Base-by-base conservation (phyloP, 2,888 invertebrate genomes). In the Zaprionus obscuricornis region DNA sequence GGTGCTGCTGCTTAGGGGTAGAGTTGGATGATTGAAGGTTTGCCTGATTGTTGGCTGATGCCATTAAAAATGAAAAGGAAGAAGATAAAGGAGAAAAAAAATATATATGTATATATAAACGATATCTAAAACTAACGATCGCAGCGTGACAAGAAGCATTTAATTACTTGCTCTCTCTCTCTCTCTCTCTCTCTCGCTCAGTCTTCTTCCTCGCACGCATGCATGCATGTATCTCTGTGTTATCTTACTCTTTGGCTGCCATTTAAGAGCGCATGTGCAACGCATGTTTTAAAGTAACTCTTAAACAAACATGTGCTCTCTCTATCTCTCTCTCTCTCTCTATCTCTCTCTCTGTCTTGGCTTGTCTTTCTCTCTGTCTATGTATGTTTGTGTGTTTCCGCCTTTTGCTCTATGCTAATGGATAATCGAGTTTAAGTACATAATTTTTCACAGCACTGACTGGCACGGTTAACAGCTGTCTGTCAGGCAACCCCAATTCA, bases 121-220 rank as follows among this genome's bases (percentile, higher is more conserved):
- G 3, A n/a, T 24, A 52, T 24, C 26, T 43, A 40, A n/a, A n/a
- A n/a, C n/a, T 66, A 65, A 67, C 46, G 83, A 75, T 54, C 29
- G 31, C 42, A 62, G 54, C 81, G 58, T 73, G 84, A 65, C 66
- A 77, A 54, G 63, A 27, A 72, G 37, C 54, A 31, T 8, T 55
- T 71, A 45, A 66, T 57, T 47, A 40, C 47, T 26, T 16, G 24
- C 18, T 66, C 22, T 22, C 22, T 22, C 22, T 22, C 22, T 22
- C 22, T 22, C 22, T 4, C 22, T 22, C 22, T 22, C n/a, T n/a
- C n/a, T n/a, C n/a, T n/a, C n/a, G n/a, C n/a, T n/a, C n/a, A n/a
- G n/a, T n/a, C n/a, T n/a, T 7, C 7, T 6, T 22, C 7, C 7
- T 22, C 5, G 4, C 22, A 22, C 22, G 7, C 22, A 22, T 7